These are phyloP conservation scores for Siniperca scherzeri DNA, from an alignment of 2,797 vertebrate species.

Conservation along the genomic window DNA sequence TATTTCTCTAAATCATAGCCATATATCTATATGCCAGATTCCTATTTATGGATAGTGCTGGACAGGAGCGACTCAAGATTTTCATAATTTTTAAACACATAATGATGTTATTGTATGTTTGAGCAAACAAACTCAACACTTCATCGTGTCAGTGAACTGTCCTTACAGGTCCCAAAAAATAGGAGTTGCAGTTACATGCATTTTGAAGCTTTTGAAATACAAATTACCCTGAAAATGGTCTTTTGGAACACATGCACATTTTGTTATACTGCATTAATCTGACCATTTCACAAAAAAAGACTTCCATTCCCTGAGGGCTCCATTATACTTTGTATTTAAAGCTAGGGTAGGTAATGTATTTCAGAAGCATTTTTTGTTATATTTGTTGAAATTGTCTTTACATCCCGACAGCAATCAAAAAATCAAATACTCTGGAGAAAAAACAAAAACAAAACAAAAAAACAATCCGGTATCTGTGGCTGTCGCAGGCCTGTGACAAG, in stretches of 20 bases:
- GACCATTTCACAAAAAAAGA: conserved; percentile 30
- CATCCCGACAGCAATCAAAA: too few species aligned
- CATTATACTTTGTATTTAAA: conserved; percentile 18
- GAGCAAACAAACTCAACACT: not conserved
- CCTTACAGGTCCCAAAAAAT: not conserved
- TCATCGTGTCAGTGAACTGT: conserved; percentile 21
- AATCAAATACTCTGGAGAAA: too few species aligned
- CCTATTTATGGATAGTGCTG: conserved; percentile 9
- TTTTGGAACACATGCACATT: conserved; percentile 59
- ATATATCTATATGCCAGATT: not conserved
- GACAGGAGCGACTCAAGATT: conserved; percentile 21
- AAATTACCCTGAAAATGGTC: conserved; percentile 22
- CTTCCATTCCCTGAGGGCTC: conserved; percentile 68
- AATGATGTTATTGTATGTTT: conserved; percentile 1
- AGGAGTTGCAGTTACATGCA: conserved; percentile 48
- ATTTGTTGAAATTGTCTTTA: too few species aligned
- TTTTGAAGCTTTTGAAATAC: conserved; percentile 38
- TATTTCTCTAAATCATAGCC: not conserved
- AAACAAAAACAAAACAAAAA: too few species aligned
- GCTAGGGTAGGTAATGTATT: too few species aligned
- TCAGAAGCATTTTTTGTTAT: too few species aligned
- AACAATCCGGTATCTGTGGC: too few species aligned
- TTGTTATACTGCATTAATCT: not conserved
- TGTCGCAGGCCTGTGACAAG: too few species aligned
- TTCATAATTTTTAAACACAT: conserved; percentile 10